These are phyloP conservation scores for Eupithecia centaureata DNA, from an alignment of 2,888 invertebrate species.

Conservation along the genomic window DNA sequence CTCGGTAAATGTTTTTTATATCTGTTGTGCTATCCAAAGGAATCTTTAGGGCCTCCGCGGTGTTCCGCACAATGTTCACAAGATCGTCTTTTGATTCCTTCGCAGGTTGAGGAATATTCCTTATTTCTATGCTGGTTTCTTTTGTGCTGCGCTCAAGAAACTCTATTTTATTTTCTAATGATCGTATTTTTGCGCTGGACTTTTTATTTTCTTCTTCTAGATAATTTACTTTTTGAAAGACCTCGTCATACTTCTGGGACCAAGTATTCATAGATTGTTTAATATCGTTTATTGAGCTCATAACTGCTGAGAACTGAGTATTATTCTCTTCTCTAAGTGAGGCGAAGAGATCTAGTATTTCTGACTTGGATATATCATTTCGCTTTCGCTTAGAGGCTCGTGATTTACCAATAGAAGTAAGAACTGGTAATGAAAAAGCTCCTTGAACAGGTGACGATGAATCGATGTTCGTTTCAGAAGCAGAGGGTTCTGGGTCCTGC, in stretches of 20 bases:
- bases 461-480: too few species aligned
- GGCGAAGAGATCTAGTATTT: background rate
- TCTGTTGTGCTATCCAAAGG: background rate
- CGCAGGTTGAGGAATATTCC: background rate
- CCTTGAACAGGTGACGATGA: background rate
- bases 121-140: conserved; percentile 7
- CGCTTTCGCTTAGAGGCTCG: background rate
- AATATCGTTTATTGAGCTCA: conserved; percentile 10
- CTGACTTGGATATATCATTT: background rate
- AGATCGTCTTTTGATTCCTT: conserved; percentile 10
- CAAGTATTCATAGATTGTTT: conserved; percentile 1
- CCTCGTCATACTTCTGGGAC: conserved; percentile 4
- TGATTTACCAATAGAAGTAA: too few species aligned
- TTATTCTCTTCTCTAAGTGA: background rate
- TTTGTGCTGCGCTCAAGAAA: background rate
- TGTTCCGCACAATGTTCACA: background rate
- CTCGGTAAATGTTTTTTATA: conserved; percentile 4
- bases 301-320: background rate
- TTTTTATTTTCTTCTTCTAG: conserved; percentile 10
- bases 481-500: too few species aligned
- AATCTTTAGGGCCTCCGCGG: background rate
- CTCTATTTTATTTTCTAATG: conserved; percentile 5
- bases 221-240: background rate
- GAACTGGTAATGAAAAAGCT: background rate
- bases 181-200: background rate